These are phyloP conservation scores for Pachypeltis micranthus DNA, from an alignment of 1,140 invertebrate genomes.

Conservation along the genomic window DNA sequence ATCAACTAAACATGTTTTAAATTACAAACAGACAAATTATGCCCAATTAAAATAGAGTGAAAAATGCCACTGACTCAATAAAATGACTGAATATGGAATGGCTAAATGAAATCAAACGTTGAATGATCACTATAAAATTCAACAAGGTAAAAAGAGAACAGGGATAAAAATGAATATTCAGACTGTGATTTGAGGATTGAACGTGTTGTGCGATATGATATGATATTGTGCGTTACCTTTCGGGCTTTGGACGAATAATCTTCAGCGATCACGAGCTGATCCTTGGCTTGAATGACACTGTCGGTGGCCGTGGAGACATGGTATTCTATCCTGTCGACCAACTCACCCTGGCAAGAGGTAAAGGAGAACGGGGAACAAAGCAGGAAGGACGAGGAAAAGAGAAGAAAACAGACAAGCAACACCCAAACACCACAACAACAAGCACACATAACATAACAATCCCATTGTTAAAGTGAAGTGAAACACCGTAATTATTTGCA, in stretches of 20 bases:
- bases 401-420: constrained; percentile 13
- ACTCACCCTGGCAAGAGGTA: constrained; percentile 58
- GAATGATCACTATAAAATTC: too few relatives aligned
- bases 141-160: too few relatives aligned
- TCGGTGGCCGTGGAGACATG: constrained; percentile 70
- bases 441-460: constrained; percentile 18
- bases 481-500: constrained; percentile 1
- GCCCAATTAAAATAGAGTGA: too few relatives aligned
- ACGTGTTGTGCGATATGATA: too few relatives aligned
- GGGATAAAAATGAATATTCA: too few relatives aligned
- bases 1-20: too few relatives aligned
- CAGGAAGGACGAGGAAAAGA: neutral
- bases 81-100: too few relatives aligned
- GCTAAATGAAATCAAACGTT: too few relatives aligned
- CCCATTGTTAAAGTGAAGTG: constrained; percentile 12
- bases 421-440: constrained; percentile 18
- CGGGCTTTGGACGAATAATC: constrained; percentile 75
- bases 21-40: too few relatives aligned
- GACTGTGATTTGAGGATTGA: too few relatives aligned
- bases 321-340: constrained; percentile 84
- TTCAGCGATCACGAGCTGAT: constrained; percentile 63
- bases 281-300: constrained; percentile 65
- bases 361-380: constrained; percentile 27
- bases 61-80: too few relatives aligned
- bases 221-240: too few relatives aligned